Evolutionary conservation across 2,888 invertebrate genomes (phyloP).

Genomic region (Drosophila borealis): DNA sequence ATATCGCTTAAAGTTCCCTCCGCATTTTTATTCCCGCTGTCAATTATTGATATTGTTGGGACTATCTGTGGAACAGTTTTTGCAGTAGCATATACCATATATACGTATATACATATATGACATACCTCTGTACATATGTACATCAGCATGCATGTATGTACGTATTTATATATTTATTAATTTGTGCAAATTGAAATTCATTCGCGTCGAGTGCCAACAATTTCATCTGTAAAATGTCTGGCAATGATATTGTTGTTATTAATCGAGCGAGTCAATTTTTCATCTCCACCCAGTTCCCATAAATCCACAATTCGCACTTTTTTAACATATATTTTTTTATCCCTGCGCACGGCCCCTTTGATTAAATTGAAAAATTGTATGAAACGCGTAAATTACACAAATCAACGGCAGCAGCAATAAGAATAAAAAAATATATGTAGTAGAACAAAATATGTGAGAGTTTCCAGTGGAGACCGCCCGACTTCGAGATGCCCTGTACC

Average conservation of each 20-base stretch:
- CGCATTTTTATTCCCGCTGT: slow-evolving; percentile 22
- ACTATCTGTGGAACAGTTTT: slow-evolving; percentile 29
- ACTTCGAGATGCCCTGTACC: neutral
- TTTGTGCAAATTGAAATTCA: slow-evolving; percentile 72
- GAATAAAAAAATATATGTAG: slow-evolving; percentile 24
- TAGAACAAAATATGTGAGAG: neutral
- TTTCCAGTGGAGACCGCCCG: neutral
- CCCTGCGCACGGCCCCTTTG: slow-evolving; percentile 27
- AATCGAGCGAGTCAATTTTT: slow-evolving; percentile 56
- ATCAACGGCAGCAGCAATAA: slow-evolving; percentile 58
- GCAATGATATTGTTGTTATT: slow-evolving; percentile 64
- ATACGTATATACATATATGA: neutral
- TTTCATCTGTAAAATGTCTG: slow-evolving; percentile 63
- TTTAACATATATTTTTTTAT: slow-evolving; percentile 6
- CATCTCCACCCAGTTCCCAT: slow-evolving; percentile 23
- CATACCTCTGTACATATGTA: neutral
- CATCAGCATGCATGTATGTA: slow-evolving; percentile 8
- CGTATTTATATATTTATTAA: slow-evolving; percentile 42
- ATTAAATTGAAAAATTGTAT: slow-evolving; percentile 71
- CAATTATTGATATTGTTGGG: slow-evolving; percentile 39
- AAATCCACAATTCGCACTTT: slow-evolving; percentile 37
- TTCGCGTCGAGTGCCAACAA: slow-evolving; percentile 58
- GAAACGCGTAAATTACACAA: slow-evolving; percentile 72
- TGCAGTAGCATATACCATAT: slow-evolving; percentile 19
- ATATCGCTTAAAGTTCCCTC: slow-evolving; percentile 31